Evolutionary conservation across 1,140 invertebrate species (phyloP).

Genomic region (Brachionus rotundiformis): DNA sequence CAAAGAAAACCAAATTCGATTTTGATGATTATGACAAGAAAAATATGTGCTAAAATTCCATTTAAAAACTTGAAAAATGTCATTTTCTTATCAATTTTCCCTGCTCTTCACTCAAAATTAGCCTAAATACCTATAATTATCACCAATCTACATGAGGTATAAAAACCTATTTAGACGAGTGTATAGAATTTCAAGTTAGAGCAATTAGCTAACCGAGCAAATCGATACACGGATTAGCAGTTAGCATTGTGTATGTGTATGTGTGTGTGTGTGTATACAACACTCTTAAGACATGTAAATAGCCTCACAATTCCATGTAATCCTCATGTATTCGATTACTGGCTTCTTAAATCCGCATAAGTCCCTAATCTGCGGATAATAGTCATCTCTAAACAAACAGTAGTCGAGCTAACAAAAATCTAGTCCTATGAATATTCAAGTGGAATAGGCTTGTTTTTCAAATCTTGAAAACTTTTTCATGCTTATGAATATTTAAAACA

Average conservation of each 20-base stretch:
- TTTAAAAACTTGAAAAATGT: conserved; percentile 35
- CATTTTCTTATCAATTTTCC: conserved; percentile 48
- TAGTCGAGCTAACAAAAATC: not conserved
- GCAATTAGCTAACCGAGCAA: conserved; percentile 16
- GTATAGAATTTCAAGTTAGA: not conserved
- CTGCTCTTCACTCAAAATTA: conserved; percentile 49
- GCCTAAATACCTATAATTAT: conserved; percentile 51
- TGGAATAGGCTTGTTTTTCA: conserved; percentile 39
- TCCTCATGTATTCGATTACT: conserved; percentile 26
- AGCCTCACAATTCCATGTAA: conserved; percentile 34
- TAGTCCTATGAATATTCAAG: conserved; percentile 48
- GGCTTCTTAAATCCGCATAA: conserved; percentile 25
- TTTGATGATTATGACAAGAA: conserved; percentile 46
- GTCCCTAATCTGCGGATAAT: conserved; percentile 29
- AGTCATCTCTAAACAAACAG: conserved; percentile 29
- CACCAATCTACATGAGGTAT: conserved; percentile 40
- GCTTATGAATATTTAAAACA: conserved; percentile 43
- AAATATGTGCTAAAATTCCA: conserved; percentile 50
- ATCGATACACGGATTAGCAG: not conserved
- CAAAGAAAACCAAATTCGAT: conserved; percentile 30
- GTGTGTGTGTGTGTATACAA: not conserved
- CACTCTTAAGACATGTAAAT: conserved; percentile 1
- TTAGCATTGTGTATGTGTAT: not conserved
- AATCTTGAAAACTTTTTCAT: conserved; percentile 41
- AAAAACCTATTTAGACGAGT: conserved; percentile 25